These are phyloP conservation scores for Drosophila neonasuta DNA, from an alignment of 2,888 invertebrate species.

Conservation along the genomic window DNA sequence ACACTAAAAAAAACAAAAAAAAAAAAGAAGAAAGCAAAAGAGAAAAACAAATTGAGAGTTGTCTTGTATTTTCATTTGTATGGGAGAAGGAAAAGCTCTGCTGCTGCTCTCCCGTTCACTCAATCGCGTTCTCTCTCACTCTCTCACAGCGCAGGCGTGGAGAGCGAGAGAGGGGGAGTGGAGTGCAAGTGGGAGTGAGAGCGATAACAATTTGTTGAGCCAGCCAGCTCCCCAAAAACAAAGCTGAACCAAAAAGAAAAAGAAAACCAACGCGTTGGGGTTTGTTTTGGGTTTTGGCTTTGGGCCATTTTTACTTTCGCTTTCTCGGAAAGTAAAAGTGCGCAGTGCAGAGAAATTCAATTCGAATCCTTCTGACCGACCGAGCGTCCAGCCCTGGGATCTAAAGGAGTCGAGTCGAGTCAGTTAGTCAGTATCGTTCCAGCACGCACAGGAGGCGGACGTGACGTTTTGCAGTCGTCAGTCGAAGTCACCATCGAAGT, in stretches of 20 bases:
- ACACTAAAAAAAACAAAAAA: slow-evolving; percentile 44
- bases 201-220: slow-evolving; percentile 37
- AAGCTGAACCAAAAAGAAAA: not conserved
- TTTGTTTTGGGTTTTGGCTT: slow-evolving; percentile 21
- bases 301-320: slow-evolving; percentile 55
- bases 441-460: slow-evolving; percentile 51
- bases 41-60: slow-evolving; percentile 42
- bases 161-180: not conserved
- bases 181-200: slow-evolving; percentile 1
- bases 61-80: slow-evolving; percentile 37
- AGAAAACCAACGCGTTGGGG: slow-evolving; percentile 6
- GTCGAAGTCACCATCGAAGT: too few relatives aligned
- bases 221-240: not conserved
- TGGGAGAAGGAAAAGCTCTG: slow-evolving; percentile 22
- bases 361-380: slow-evolving; percentile 23
- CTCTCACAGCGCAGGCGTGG: slow-evolving; percentile 31
- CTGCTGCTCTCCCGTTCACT: not conserved
- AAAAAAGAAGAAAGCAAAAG: slow-evolving; percentile 33
- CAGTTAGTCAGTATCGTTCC: slow-evolving; percentile 43
- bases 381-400: slow-evolving; percentile 56
- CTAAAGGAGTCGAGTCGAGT: slow-evolving; percentile 5
- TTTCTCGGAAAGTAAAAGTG: slow-evolving; percentile 54
- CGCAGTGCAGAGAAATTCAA: slow-evolving; percentile 33
- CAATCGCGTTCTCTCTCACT: slow-evolving; percentile 1
- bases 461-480: slow-evolving; percentile 14